phyloP scores from a whole-genome alignment of 2,888 invertebrate species.

The Limnephilus auricula region DNA sequence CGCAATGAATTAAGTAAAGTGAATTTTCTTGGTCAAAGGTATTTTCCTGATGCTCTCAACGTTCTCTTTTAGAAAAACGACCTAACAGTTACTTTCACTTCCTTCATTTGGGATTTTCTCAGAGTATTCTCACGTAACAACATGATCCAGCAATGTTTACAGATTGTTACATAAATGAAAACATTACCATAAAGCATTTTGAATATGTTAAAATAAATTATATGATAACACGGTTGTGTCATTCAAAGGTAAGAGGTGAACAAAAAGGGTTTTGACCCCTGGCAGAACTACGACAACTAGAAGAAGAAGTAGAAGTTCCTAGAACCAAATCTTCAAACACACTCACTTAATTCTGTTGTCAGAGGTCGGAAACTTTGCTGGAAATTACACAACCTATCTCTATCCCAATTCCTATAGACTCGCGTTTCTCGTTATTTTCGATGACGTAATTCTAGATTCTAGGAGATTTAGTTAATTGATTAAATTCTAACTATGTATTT shows the following conservation, averaged over 20 bases:
- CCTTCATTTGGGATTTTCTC: not conserved
- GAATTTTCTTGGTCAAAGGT: not conserved
- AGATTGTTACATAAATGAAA: not conserved
- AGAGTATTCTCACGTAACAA: not conserved
- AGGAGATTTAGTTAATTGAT: too few relatives aligned
- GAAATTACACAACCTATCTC: not conserved
- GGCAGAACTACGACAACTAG: not conserved
- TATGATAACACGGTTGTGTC: not conserved
- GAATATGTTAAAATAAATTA: not conserved
- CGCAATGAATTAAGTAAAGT: not conserved
- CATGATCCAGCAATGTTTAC: not conserved
- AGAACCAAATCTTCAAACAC: not conserved
- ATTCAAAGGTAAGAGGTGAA: slow-evolving; percentile 11
- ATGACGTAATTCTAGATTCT: too few relatives aligned
- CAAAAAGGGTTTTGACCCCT: not conserved
- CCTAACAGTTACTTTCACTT: not conserved
- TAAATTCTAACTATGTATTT: too few relatives aligned
- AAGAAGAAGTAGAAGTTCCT: not conserved
- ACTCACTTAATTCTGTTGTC: not conserved
- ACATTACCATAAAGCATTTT: slow-evolving; percentile 11
- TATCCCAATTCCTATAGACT: too few relatives aligned
- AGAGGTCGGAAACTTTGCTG: not conserved
- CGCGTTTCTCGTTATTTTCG: too few relatives aligned
- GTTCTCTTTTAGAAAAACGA: not conserved
- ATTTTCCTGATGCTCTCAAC: not conserved